Percentiles rank a stretch among this genome's conserved stretches.
Conservation (phyloP, 2,113 vertebrate genomes). For the Asarcornis scutulata region DNA sequence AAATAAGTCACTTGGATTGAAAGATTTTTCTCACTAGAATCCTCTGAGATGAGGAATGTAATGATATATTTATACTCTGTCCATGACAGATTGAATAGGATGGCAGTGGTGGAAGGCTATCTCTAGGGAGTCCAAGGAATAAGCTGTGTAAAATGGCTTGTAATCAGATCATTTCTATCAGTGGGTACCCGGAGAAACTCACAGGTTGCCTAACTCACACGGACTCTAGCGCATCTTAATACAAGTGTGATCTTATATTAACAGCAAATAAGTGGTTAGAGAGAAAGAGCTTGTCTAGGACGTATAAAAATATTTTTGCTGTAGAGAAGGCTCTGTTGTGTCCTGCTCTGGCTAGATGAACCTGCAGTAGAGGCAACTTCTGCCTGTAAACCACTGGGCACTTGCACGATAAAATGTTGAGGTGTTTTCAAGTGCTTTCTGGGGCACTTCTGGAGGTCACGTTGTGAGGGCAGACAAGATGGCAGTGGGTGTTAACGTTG, state of each 20-base stretch:
- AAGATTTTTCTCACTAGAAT: slow-evolving; percentile 2
- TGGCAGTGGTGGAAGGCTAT: neutral
- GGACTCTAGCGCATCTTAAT: neutral
- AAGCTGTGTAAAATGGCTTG: neutral
- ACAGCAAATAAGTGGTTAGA: neutral
- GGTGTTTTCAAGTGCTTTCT: neutral
- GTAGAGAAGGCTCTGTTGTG: neutral
- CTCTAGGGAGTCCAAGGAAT: neutral
- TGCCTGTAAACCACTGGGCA: neutral
- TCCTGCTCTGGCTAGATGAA: neutral
- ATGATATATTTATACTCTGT: neutral
- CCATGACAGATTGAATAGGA: neutral
- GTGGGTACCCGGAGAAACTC: neutral
- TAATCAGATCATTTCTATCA: neutral
- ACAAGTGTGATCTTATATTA: neutral
- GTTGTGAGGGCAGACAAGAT: neutral
- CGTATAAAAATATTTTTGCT: neutral
- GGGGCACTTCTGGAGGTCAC: neutral
- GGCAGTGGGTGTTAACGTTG: neutral
- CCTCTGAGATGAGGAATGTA: neutral
- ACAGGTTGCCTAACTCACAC: neutral
- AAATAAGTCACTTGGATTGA: neutral
- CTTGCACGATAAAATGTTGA: neutral
- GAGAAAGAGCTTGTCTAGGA: neutral
- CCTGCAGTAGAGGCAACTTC: neutral